Evolutionary conservation across 1,140 invertebrate species (phyloP).

Genomic region (Drosophila rhopaloa): DNA sequence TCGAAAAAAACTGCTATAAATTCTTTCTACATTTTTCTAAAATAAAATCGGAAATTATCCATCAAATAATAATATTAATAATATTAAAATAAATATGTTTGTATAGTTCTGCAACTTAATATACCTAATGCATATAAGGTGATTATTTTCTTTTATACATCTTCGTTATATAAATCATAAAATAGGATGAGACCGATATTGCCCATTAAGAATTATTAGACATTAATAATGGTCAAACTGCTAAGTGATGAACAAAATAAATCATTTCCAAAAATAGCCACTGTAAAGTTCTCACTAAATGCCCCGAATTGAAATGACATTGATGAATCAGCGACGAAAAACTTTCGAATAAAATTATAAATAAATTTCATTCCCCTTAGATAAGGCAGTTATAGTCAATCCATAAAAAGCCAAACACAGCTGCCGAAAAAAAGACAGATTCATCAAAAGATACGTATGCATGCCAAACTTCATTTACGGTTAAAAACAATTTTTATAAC

Average conservation of each 20-base stretch:
- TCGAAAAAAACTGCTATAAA: no score
- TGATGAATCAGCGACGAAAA: constrained; percentile 37
- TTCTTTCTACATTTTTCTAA: no score
- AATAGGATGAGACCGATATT: not conserved
- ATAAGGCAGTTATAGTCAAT: constrained; percentile 30
- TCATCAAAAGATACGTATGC: constrained; percentile 70
- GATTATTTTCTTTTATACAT: no score
- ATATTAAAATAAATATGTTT: no score
- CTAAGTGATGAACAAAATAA: not conserved
- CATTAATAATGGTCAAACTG: not conserved
- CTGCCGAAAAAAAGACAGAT: constrained; percentile 54
- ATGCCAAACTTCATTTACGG: constrained; percentile 64
- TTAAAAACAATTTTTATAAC: constrained; percentile 74
- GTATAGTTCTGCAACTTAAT: no score
- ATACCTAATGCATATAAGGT: no score
- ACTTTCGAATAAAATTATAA: constrained; percentile 28
- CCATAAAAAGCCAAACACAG: constrained; percentile 58
- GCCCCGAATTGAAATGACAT: constrained; percentile 13
- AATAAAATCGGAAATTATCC: no score
- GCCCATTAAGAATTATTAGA: not conserved
- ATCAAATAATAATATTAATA: no score
- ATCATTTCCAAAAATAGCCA: not conserved
- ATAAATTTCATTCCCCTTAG: constrained; percentile 8
- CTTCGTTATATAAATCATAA: no score
- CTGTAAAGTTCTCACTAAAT: not conserved